Base-by-base conservation (phyloP, 1,140 invertebrate genomes). In the Homarus americanus region DNA sequence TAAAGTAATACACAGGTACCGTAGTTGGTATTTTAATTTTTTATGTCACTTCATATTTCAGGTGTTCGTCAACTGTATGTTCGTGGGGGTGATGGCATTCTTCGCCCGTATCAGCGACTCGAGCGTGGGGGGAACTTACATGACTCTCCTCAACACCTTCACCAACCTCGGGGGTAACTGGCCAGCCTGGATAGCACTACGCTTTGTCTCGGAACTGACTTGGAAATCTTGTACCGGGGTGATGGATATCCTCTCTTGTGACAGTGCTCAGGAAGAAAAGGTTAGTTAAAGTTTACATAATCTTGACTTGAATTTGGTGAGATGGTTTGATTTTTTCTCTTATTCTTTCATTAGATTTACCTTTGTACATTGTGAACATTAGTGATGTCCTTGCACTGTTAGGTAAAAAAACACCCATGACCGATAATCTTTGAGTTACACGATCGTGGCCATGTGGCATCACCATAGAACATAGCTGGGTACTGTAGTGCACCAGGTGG, bases 131-230 rank as follows among this genome's bases (percentile, higher is more conserved):
- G 99, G 99, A 36, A 99, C 99, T 0, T 99, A 99, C 94, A 99
- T 99, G 99, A 99, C 99, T 1, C 95, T 99, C 72, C 95, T 99
- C 2, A 99, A 99, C 94, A 99, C 99, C 0, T 94, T 99, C 12
- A 96, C 96, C 44, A 99, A 99, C 95, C 95, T 99, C 41, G 99
- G 99, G 40, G 98, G 98, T n/a, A 99, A 99, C 94, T 99, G 99
- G 99, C 98, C 99, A 1, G 96, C 96, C 78, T 99, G 99, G 0
- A 94, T 99, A 12, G 96, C 98, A 0, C 95, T 99, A 7, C 99
- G 97, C 96, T 95, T 98, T 78, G 98, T 99, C 10, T 98, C 99
- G 95, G 95, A 96, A 20, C 94, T 99, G 1, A 99, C 98, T 0
- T 97, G 95, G 94, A 97, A 96, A 93, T 94, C 95, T 72, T 99